These are phyloP conservation scores for Ochropleura leucogaster DNA, from an alignment of 2,888 invertebrate species.

Conservation along the genomic window DNA sequence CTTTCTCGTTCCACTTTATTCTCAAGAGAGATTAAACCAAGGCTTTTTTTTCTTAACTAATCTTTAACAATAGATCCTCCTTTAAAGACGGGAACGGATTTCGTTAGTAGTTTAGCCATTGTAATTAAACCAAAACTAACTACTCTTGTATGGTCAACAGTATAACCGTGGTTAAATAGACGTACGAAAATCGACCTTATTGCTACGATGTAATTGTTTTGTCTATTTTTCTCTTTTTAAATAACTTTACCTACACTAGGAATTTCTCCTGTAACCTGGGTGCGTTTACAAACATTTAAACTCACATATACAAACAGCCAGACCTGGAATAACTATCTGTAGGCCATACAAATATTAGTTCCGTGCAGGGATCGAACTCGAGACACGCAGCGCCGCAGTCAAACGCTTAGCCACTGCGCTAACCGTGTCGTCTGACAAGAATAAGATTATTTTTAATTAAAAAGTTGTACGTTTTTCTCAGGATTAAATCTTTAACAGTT, in stretches of 20 bases:
- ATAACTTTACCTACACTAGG: too few species aligned
- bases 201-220: background rate
- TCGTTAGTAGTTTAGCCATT: slow-evolving; percentile 39
- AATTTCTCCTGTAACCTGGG: too few species aligned
- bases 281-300: too few species aligned
- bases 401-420: too few species aligned
- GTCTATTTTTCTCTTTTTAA: background rate
- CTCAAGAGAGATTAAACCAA: slow-evolving; percentile 26
- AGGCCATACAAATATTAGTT: too few species aligned
- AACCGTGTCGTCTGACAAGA: too few species aligned
- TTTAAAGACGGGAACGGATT: slow-evolving; percentile 48
- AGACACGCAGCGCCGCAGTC: too few species aligned
- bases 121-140: slow-evolving; percentile 52
- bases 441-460: background rate
- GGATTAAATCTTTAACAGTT: background rate
- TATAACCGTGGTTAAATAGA: background rate
- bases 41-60: slow-evolving; percentile 20
- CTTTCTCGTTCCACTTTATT: slow-evolving; percentile 14
- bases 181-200: background rate
- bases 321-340: too few species aligned
- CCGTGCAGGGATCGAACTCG: too few species aligned
- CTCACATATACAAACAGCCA: too few species aligned
- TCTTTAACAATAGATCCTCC: slow-evolving; percentile 39
- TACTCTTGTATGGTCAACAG: background rate
- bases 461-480: too few species aligned